A percentile compares a stretch with the other conserved stretches of the same genome.
These are phyloP conservation scores for Chironomus tentans DNA, from an alignment of 2,888 invertebrate species.

Conservation along the genomic window DNA sequence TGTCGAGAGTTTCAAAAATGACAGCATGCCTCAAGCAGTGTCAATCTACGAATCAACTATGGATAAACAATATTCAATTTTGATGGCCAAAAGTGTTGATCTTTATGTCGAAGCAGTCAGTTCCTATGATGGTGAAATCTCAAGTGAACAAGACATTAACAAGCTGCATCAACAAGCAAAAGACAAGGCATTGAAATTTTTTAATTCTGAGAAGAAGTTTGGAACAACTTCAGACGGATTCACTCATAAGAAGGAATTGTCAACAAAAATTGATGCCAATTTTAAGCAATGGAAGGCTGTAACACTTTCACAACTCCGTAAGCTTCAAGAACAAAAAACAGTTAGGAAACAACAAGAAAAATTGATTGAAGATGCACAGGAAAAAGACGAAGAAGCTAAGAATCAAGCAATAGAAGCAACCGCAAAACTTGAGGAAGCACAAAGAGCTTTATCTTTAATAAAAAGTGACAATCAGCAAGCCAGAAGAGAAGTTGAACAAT, in stretches of 20 bases:
- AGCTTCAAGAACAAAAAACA: background rate
- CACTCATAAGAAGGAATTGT: background rate
- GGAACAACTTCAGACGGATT: background rate
- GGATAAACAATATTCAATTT: slow-evolving; percentile 1
- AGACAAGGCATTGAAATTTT: background rate
- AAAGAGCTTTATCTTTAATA: background rate
- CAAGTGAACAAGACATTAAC: background rate
- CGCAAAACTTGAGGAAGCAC: background rate
- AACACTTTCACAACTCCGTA: background rate
- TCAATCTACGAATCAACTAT: slow-evolving; percentile 15
- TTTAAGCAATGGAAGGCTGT: slow-evolving; percentile 3
- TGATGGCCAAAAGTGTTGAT: slow-evolving; percentile 16
- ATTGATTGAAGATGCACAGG: background rate
- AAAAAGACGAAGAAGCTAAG: background rate
- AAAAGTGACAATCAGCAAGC: slow-evolving; percentile 2
- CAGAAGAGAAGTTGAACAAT: background rate
- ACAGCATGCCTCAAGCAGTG: background rate
- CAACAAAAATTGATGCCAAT: background rate
- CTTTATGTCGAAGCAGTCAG: background rate
- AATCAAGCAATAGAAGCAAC: background rate
- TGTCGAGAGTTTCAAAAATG: slow-evolving; percentile 5
- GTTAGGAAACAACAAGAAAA: background rate
- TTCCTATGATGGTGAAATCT: background rate
- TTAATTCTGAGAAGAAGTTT: slow-evolving; percentile 12
- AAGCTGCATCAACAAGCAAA: background rate